A percentile compares a stretch with the other conserved stretches of the same genome.
These are phyloP conservation scores for Pseudeuparius sepicola DNA, from an alignment of 2,888 invertebrate genomes.

Conservation along the genomic window DNA sequence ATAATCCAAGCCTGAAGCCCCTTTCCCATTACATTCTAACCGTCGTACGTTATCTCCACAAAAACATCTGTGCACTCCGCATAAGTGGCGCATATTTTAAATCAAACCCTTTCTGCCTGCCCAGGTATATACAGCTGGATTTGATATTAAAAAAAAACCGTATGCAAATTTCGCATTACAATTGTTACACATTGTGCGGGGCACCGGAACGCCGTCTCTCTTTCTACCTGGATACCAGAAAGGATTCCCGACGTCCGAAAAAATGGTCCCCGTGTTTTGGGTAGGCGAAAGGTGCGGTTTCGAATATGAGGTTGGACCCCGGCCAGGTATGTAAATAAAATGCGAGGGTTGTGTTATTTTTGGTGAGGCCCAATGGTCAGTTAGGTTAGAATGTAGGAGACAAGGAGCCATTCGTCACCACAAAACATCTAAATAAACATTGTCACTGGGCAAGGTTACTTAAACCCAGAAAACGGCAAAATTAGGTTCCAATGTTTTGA, in stretches of 20 bases:
- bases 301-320: conserved; percentile 6
- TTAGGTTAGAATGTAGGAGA: no score
- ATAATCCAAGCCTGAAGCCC: no score
- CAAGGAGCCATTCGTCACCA: no score
- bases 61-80: no score
- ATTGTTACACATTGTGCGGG: conserved; percentile 32
- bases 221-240: conserved; percentile 25
- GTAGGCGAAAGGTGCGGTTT: conserved; percentile 20
- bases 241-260: conserved; percentile 15
- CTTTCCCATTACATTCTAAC: no score
- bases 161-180: conserved; percentile 33
- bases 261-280: conserved; percentile 18
- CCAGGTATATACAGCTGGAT: conserved; percentile 23
- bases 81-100: conserved; percentile 14
- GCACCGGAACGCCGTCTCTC: conserved; percentile 27
- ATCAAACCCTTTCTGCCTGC: conserved; percentile 19
- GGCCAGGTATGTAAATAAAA: no score
- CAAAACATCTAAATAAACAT: no score
- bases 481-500: no score
- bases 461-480: no score
- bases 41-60: conserved; percentile 17
- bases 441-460: no score
- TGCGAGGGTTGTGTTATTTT: no score
- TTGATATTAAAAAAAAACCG: conserved; percentile 21
- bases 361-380: no score